These are phyloP conservation scores for Acomys russatus DNA, from an alignment of 2,797 vertebrate genomes.

Conservation along the genomic window DNA sequence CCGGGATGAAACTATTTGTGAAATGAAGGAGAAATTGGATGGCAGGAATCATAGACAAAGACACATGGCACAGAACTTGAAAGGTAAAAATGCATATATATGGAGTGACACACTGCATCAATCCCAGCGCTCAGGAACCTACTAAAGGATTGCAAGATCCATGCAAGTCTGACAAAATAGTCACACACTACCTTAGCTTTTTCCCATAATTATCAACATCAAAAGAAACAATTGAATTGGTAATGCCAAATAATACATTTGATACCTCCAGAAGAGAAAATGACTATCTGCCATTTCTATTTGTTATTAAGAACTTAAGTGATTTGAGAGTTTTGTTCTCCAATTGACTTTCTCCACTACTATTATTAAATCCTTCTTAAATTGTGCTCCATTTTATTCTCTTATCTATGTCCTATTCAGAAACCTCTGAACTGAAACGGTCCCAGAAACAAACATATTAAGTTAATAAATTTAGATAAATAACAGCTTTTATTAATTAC, in stretches of 20 bases:
- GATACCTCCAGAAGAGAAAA: neutral
- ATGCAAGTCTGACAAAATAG: neutral
- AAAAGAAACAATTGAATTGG: neutral
- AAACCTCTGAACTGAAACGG: neutral
- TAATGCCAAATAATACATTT: neutral
- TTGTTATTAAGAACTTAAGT: neutral
- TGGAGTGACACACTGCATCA: too few species aligned
- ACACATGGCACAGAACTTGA: neutral
- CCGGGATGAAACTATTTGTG: neutral
- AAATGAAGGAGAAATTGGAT: neutral
- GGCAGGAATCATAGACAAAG: neutral
- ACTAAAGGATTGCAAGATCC: too few species aligned
- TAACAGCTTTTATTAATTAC: neutral
- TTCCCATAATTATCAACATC: neutral
- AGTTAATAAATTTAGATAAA: neutral
- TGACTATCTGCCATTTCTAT: neutral
- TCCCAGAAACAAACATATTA: neutral
- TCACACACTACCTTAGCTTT: neutral
- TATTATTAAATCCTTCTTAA: neutral
- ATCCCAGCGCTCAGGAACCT: too few species aligned
- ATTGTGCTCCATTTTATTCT: neutral
- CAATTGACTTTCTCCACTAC: neutral
- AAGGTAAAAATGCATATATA: neutral
- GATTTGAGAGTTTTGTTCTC: neutral
- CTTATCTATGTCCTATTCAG: neutral